Evolutionary conservation across 2,113 vertebrate species (phyloP), one percentile per base, ranked within the genome.

Genomic region (Sebastes fasciatus): DNA sequence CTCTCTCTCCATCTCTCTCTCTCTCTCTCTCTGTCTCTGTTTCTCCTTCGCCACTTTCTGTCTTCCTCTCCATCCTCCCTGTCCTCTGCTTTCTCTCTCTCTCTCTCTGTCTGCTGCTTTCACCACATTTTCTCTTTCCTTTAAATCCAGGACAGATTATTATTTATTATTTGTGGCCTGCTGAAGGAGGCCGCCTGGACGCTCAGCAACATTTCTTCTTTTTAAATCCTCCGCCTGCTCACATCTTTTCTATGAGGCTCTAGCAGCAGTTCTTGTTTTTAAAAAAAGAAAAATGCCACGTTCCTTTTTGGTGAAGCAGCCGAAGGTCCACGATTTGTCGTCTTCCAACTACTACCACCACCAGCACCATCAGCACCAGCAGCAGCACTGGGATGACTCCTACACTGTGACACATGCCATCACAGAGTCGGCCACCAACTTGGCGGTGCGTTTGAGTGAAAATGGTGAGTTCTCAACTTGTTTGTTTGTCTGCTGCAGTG

Each of bases 271-370:
- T 79, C 26, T 57, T 40, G 43, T 13, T 55, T 63, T 74, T 72
- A 6, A 6, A 21, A 57, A 5, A 26, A 69, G 67, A 19, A 93
- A 90, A 66, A 94, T 94, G 93, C 93, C 93, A 54, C 93, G 93
- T 73, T 94, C 93, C 45, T 94, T 94, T 88, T 82, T 94, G 81
- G 93, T 94, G 82, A 94, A 94, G 81, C 93, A 93, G 83, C 87
- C 85, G 62, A 94, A 94, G 90, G 88, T 89, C 78, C 90, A 91
- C 5, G 90, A 92, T 70, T 77, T 86, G 82, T 85, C 88, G 3
- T 87, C 85, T 34, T 88, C 88, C 60, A 78, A 52, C 85, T 89
- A 89, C 83, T 69, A 90, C 74, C 84, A 89, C 17, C 87, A 86
- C 13, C 72, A 84, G 6, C 88, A 90, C 74, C 84, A 89, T n/a